These are phyloP conservation scores for Elgonia sp. DNA, from an alignment of 2,888 invertebrate genomes.

Conservation along the genomic window DNA sequence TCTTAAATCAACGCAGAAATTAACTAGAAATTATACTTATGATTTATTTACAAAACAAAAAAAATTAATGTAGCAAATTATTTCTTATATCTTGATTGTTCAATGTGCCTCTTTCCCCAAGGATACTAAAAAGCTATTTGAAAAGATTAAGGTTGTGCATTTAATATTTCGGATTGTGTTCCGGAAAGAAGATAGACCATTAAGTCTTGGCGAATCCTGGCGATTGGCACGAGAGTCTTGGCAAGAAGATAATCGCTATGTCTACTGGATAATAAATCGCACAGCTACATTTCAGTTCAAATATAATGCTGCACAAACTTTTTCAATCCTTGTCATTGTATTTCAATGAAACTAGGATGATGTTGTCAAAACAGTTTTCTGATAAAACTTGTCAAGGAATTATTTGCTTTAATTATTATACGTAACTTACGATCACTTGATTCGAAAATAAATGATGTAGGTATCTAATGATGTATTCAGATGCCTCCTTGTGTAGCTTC, in stretches of 20 bases:
- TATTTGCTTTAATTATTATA: background rate
- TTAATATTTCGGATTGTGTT: slow-evolving; percentile 28
- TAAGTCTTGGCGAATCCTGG: slow-evolving; percentile 40
- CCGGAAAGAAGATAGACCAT: slow-evolving; percentile 22
- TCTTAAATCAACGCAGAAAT: too few species aligned
- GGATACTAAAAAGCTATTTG: slow-evolving; percentile 29
- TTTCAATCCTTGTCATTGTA: background rate
- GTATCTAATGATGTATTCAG: background rate
- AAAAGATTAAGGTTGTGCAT: slow-evolving; percentile 41
- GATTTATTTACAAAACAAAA: too few species aligned
- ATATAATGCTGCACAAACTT: background rate
- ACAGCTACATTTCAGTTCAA: background rate
- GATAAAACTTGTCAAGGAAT: background rate
- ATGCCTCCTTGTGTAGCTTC: background rate
- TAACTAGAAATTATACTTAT: too few species aligned
- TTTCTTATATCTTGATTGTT: too few species aligned
- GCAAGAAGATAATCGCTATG: slow-evolving; percentile 17
- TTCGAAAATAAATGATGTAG: background rate
- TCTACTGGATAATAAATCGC: too few species aligned
- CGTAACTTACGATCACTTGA: background rate
- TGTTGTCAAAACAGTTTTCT: background rate
- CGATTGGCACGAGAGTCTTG: slow-evolving; percentile 45
- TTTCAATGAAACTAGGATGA: background rate
- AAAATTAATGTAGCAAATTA: too few species aligned
- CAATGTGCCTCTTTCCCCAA: slow-evolving; percentile 1